Evolutionary conservation across 2,113 vertebrate species (phyloP).

Genomic region (Sceloporus undulatus): DNA sequence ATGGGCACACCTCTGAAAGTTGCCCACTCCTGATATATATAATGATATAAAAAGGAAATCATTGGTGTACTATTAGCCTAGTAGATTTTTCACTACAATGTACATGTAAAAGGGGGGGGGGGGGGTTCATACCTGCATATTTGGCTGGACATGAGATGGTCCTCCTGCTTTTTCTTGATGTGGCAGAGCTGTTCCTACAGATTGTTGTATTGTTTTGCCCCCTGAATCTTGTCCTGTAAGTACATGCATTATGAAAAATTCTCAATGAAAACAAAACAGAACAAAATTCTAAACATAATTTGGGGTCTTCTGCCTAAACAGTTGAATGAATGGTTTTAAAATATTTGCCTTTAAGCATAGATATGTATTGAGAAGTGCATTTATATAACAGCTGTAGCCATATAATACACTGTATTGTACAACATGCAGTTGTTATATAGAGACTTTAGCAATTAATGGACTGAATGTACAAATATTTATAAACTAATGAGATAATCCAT

Average conservation of each 20-base stretch:
- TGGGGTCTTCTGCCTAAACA: neutral
- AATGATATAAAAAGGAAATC: neutral
- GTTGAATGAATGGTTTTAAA: constrained; percentile 27
- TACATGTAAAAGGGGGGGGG: neutral
- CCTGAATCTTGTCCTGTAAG: constrained; percentile 80
- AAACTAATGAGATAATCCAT: neutral
- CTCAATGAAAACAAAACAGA: constrained; percentile 21
- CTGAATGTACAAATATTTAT: constrained; percentile 19
- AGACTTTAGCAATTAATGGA: neutral
- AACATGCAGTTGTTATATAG: neutral
- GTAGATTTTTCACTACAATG: neutral
- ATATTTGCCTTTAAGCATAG: fast-evolving
- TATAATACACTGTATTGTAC: neutral
- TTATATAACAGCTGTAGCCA: neutral
- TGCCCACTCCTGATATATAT: neutral
- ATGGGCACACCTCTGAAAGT: too few species aligned
- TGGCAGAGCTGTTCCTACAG: constrained; percentile 74
- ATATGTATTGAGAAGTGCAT: neutral
- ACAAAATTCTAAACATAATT: neutral
- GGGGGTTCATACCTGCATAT: constrained; percentile 72
- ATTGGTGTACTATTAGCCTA: neutral
- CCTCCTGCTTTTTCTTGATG: constrained; percentile 78
- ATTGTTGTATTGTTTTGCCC: constrained; percentile 74
- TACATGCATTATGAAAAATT: constrained; percentile 1
- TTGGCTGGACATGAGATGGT: constrained; percentile 74